phyloP scores from a whole-genome alignment of 2,113 vertebrate genomes.

The Megaceryle torquata region DNA sequence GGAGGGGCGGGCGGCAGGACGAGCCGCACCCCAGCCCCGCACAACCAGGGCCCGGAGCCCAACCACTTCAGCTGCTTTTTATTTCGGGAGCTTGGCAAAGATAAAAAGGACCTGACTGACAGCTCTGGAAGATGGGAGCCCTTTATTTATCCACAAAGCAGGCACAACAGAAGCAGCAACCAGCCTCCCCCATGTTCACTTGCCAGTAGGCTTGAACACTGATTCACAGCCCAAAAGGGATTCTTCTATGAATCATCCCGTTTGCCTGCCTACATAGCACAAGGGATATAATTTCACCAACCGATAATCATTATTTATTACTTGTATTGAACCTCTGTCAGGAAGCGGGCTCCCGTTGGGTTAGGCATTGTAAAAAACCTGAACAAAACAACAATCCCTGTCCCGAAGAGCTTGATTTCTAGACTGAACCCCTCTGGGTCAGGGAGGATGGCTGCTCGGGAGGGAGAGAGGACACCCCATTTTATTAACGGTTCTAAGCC shows the following conservation, averaged over 20 bases:
- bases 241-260: not conserved
- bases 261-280: not conserved
- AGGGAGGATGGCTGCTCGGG: not conserved
- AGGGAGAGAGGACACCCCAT: not conserved
- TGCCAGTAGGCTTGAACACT: not conserved
- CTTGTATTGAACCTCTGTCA: not conserved
- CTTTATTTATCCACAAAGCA: constrained; percentile 15
- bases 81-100: not conserved
- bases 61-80: not conserved
- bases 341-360: not conserved
- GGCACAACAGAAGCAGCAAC: not conserved
- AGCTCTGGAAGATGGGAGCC: not conserved
- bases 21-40: not conserved
- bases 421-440: not conserved
- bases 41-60: not conserved
- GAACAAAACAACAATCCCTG: not conserved
- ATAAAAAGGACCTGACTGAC: not conserved
- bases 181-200: not conserved
- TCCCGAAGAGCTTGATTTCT: not conserved
- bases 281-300: not conserved
- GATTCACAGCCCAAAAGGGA: not conserved
- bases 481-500: not conserved
- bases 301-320: not conserved
- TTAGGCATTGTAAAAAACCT: not conserved
- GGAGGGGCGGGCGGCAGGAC: not conserved